Evolutionary conservation across 2,888 invertebrate genomes (phyloP).

Genomic region (Spialia ferax): DNA sequence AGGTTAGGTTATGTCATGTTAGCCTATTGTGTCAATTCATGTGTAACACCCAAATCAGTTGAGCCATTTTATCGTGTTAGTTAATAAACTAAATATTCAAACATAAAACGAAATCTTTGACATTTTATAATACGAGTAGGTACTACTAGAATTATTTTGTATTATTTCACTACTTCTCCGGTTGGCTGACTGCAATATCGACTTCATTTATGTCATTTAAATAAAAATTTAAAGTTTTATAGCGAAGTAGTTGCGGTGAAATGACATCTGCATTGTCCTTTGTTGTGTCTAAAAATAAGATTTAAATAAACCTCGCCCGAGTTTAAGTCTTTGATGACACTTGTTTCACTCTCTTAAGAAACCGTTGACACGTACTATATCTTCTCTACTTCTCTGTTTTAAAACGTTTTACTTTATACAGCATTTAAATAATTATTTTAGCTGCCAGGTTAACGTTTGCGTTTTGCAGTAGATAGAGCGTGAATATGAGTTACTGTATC

Average conservation of each 20-base stretch:
- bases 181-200: too few species aligned
- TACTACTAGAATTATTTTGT: too few species aligned
- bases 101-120: too few species aligned
- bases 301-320: constrained; percentile 19
- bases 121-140: too few species aligned
- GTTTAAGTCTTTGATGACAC: constrained; percentile 14
- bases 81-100: too few species aligned
- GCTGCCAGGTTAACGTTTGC: not conserved
- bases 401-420: not conserved
- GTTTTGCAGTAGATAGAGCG: constrained; percentile 7
- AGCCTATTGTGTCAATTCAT: too few species aligned
- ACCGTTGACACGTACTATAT: constrained; percentile 22
- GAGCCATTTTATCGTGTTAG: too few species aligned
- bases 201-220: too few species aligned
- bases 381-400: constrained; percentile 6
- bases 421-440: not conserved
- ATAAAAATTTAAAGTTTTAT: too few species aligned
- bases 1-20: too few species aligned
- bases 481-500: not conserved
- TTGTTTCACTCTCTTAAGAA: constrained; percentile 13
- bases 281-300: constrained; percentile 16
- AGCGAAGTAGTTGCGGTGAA: constrained; percentile 16
- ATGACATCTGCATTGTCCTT: constrained; percentile 24
- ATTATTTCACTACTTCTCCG: too few species aligned
- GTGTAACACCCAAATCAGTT: too few species aligned